Percentiles rank a stretch among this genome's conserved stretches.
These are phyloP conservation scores for Agrypnia vestita DNA, from an alignment of 1,140 invertebrate species.

Conservation along the genomic window DNA sequence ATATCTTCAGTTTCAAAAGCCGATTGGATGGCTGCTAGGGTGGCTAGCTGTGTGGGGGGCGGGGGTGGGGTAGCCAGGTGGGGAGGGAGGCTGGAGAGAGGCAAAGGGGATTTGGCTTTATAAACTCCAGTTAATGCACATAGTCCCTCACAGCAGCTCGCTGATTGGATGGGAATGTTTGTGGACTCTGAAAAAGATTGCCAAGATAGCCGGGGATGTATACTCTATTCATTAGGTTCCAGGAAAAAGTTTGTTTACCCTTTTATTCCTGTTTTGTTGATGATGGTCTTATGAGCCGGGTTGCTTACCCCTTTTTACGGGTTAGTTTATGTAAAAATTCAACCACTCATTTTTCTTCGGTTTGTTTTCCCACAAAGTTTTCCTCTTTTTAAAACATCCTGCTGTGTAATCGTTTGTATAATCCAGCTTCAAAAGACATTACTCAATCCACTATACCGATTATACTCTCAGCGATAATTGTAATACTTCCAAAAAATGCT, in stretches of 20 bases:
- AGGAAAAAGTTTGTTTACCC: background rate
- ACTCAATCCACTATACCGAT: no score
- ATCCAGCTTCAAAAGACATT: no score
- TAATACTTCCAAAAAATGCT: no score
- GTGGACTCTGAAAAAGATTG: constrained; percentile 21
- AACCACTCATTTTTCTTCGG: no score
- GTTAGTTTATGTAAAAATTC: no score
- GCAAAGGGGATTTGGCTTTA: constrained; percentile 33
- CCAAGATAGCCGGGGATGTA: constrained; percentile 11
- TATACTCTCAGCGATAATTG: no score
- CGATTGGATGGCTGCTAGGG: constrained; percentile 49
- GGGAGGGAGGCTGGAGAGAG: background rate
- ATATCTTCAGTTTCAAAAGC: constrained; percentile 56
- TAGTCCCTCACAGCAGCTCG: constrained; percentile 15
- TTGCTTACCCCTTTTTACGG: background rate
- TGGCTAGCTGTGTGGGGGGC: constrained; percentile 7
- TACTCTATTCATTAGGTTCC: constrained; percentile 24
- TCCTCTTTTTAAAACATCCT: no score
- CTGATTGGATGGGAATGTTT: constrained; percentile 37
- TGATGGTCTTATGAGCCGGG: background rate
- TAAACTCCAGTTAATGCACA: constrained; percentile 34
- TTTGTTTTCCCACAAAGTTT: no score
- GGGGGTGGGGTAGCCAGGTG: background rate
- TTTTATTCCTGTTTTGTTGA: background rate
- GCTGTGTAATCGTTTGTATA: no score